Base-by-base conservation (phyloP, 2,113 vertebrate species). In the Platichthys stellatus region DNA sequence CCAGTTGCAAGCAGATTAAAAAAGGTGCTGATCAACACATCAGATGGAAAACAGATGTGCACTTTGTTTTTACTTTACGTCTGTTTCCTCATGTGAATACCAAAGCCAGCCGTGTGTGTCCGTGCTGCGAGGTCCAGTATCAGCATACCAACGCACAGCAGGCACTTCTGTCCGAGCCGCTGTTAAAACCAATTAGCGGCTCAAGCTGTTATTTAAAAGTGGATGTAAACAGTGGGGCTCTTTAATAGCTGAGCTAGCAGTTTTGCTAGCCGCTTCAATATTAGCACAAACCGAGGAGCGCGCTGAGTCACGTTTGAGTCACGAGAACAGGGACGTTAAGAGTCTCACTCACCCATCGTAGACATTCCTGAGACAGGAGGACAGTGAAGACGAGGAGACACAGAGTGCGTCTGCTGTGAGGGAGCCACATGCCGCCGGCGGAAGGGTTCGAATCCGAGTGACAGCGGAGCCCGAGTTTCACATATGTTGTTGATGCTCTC, bases 291-390 rank as follows among this genome's bases (percentile, higher is more conserved):
- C 49, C 0, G 31, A 51, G 18, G 45, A 23, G 61, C n/a, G 40
- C 73, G 87, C 89, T 84, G 89, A 93, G 83, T 92, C 88, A 90
- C 47, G 69, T 75, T 81, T 74, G 31, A 43, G 60, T 79, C 73
- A 79, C 68, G 51, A 70, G 61, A 74, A 17, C 11, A 0, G 11
- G 9, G 3, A 12, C 14, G 51, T 59, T 7, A 14, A n/a, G 11
- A 77, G 17, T 53, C 18, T 2, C 12, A 86, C 93, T 93, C 63
- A 94, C 93, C 90, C 86, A 84, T 76, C 72, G 82, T 54, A 83
- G 64, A 56, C 75, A 75, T 40, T 38, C 85, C 51, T 67, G 79
- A 21, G 78, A 74, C 10, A 91, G 56, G 3, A 93, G 9, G 0
- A 88, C 4, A 3, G 88, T 7, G 23, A 90, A 40, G 43, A 85